Percentiles rank a stretch among this genome's conserved stretches.
phyloP scores from a whole-genome alignment of 1,140 invertebrate species.

The Diploscapter pachys region DNA sequence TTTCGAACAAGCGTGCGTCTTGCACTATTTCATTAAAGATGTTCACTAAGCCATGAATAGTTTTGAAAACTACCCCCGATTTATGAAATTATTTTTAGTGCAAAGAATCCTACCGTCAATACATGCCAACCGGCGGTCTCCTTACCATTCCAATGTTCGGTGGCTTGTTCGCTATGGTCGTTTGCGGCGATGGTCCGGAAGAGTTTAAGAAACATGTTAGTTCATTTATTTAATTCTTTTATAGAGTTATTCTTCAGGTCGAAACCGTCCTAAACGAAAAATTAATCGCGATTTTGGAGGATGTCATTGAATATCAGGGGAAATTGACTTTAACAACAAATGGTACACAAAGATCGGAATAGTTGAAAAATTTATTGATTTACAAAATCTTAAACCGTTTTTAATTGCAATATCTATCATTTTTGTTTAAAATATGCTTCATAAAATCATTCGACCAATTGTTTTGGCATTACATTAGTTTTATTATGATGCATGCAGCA shows the following conservation, averaged over 20 bases:
- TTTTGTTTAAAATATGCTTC: too few species aligned
- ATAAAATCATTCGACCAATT: too few species aligned
- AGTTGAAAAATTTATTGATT: too few species aligned
- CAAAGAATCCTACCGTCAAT: not conserved
- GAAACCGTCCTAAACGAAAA: not conserved
- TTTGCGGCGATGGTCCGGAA: not conserved
- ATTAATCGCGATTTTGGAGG: not conserved
- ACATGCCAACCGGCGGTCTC: not conserved
- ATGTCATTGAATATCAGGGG: not conserved
- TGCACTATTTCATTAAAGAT: too few species aligned
- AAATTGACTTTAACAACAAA: not conserved
- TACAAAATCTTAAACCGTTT: too few species aligned
- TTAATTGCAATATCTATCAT: too few species aligned
- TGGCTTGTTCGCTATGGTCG: not conserved
- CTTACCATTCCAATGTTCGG: slow-evolving; percentile 3
- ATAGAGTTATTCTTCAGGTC: not conserved
- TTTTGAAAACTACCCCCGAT: not conserved
- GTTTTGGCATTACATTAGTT: too few species aligned
- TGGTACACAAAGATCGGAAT: not conserved
- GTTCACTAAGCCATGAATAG: too few species aligned
- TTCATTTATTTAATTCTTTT: not conserved
- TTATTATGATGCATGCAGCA: too few species aligned
- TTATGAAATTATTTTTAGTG: not conserved
- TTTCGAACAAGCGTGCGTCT: too few species aligned
- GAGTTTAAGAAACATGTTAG: not conserved